Conservation (phyloP, 2,113 vertebrate genomes). For the Hoplias malabaricus region DNA sequence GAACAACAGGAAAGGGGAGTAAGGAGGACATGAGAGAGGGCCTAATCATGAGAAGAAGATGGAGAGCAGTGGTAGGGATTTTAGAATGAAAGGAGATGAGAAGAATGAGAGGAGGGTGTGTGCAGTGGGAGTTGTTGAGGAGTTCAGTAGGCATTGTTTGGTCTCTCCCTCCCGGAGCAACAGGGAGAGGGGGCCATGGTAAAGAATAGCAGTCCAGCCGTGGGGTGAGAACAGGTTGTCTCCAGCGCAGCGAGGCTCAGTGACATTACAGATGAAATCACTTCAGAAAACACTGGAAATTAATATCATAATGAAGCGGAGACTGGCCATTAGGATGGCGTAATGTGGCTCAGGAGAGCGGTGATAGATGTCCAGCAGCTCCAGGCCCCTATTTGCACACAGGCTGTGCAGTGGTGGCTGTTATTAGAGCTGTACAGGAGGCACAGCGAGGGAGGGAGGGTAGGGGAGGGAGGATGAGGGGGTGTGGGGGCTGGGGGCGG, state of each 20-base stretch:
- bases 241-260: slow-evolving; percentile 85
- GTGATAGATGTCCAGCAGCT: slow-evolving; percentile 93
- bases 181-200: neutral
- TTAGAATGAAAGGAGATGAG: neutral
- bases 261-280: slow-evolving; percentile 95
- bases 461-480: slow-evolving; percentile 79
- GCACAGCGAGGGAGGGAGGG: slow-evolving; percentile 82
- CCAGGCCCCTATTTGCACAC: slow-evolving; percentile 91
- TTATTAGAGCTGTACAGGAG: slow-evolving; percentile 94
- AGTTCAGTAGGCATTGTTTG: slow-evolving; percentile 18
- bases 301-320: slow-evolving; percentile 97
- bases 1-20: neutral
- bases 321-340: slow-evolving; percentile 92
- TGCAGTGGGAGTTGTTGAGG: slow-evolving; percentile 10
- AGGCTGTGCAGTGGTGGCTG: slow-evolving; percentile 92
- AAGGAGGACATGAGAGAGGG: neutral
- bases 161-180: slow-evolving; percentile 8
- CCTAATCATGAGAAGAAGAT: neutral
- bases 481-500: slow-evolving; percentile 83
- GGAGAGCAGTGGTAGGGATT: neutral
- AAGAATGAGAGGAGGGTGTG: neutral
- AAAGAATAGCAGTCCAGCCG: slow-evolving; percentile 57
- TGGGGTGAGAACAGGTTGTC: slow-evolving; percentile 90
- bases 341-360: slow-evolving; percentile 95
- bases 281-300: slow-evolving; percentile 92